phyloP scores from a whole-genome alignment of 2,888 invertebrate genomes.

The Fissipunctia ypsillon region DNA sequence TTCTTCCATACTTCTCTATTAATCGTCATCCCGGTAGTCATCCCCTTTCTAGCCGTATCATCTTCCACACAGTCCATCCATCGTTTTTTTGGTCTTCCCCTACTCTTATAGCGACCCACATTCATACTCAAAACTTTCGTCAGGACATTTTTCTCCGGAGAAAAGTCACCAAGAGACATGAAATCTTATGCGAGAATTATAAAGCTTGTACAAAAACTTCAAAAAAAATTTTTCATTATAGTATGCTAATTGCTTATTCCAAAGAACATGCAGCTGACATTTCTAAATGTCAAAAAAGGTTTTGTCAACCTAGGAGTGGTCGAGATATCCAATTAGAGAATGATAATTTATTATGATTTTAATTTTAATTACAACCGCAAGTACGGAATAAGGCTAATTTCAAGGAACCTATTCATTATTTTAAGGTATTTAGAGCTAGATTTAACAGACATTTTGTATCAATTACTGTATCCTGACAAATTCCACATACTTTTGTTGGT shows the following conservation, averaged over 20 bases:
- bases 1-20: no score
- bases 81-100: no score
- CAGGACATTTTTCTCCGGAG: no score
- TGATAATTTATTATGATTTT: conserved; percentile 25
- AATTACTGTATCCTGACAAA: conserved; percentile 46
- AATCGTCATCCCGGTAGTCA: no score
- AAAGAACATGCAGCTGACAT: conserved; percentile 29
- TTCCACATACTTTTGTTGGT: conserved; percentile 16
- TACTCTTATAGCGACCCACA: no score
- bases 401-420: not conserved
- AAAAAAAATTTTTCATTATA: not conserved
- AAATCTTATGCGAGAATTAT: not conserved
- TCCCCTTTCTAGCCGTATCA: no score
- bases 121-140: no score
- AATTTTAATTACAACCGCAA: conserved; percentile 17
- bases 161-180: no score
- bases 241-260: conserved; percentile 13
- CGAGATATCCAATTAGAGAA: conserved; percentile 24
- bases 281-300: conserved; percentile 41
- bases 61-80: no score
- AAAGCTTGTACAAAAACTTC: not conserved
- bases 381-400: not conserved
- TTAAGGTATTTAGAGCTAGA: not conserved
- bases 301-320: not conserved
- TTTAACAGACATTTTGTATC: conserved; percentile 19